Percentiles rank a stretch among this genome's conserved stretches.
phyloP scores from a whole-genome alignment of 1,140 invertebrate species.

The Drosophila erecta region DNA sequence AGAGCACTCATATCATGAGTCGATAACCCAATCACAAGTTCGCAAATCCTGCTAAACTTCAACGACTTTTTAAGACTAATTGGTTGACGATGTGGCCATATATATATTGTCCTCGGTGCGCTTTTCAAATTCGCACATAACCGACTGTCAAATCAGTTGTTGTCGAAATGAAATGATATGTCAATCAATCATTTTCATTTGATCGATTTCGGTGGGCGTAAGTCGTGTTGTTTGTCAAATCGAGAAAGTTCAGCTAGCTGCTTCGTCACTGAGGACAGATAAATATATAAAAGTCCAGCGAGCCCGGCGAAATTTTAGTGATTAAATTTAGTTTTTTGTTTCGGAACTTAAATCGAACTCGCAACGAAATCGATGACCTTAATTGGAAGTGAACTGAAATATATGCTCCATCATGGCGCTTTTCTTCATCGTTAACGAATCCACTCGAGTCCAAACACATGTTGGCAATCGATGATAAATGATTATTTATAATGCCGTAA shows the following conservation, averaged over 20 bases:
- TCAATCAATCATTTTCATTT: conserved; percentile 70
- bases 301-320: conserved; percentile 24
- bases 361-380: conserved; percentile 14
- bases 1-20: conserved; percentile 22
- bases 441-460: conserved; percentile 70
- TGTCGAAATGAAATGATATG: conserved; percentile 54
- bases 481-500: conserved; percentile 64
- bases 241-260: conserved; percentile 24
- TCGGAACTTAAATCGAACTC: conserved; percentile 35
- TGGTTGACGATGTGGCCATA: conserved; percentile 32
- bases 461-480: conserved; percentile 75
- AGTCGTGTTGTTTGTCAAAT: conserved; percentile 51
- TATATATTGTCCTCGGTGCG: conserved; percentile 34
- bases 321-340: conserved; percentile 8
- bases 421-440: conserved; percentile 47
- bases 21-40: conserved; percentile 25
- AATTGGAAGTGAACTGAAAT: conserved; percentile 39
- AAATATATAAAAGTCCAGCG: conserved; percentile 28
- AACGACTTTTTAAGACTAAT: conserved; percentile 45
- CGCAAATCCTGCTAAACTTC: conserved; percentile 28
- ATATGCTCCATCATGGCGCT: conserved; percentile 39
- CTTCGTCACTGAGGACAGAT: conserved; percentile 24
- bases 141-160: conserved; percentile 26
- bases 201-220: conserved; percentile 58
- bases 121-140: conserved; percentile 65